These are phyloP conservation scores for Zygothrica quintamaculata DNA, from an alignment of 2,888 invertebrate species.

Conservation along the genomic window DNA sequence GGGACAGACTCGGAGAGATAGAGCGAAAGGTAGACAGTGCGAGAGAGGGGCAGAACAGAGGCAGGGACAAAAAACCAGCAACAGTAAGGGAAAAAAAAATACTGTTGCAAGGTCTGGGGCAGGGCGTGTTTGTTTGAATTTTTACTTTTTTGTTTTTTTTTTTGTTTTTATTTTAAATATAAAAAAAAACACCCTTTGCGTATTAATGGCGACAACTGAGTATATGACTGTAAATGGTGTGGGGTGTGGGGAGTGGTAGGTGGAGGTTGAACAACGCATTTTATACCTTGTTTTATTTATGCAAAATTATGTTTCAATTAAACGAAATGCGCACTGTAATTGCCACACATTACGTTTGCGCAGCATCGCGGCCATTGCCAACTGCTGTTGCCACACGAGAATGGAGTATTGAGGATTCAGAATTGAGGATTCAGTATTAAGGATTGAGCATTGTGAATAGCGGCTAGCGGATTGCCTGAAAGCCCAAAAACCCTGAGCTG, in stretches of 20 bases:
- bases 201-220: conserved; percentile 55
- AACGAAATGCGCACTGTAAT: conserved; percentile 76
- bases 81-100: too few species aligned
- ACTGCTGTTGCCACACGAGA: conserved; percentile 40
- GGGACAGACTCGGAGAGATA: too few species aligned
- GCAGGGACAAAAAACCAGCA: background rate
- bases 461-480: conserved; percentile 26
- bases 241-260: conserved; percentile 9
- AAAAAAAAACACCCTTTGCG: conserved; percentile 71
- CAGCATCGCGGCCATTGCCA: conserved; percentile 58
- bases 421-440: too few species aligned
- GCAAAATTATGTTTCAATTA: conserved; percentile 84
- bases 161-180: too few species aligned
- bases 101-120: conserved; percentile 5
- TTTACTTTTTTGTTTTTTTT: too few species aligned
- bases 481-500: conserved; percentile 32
- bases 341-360: conserved; percentile 59
- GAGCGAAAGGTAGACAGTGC: too few species aligned
- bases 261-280: conserved; percentile 73
- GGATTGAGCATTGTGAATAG: too few species aligned
- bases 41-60: background rate
- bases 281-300: conserved; percentile 80
- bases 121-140: conserved; percentile 64
- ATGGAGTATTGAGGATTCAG: conserved; percentile 3
- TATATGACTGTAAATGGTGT: background rate